Conservation (phyloP, 2,888 invertebrate genomes). For the Pterostichus niger region DNA sequence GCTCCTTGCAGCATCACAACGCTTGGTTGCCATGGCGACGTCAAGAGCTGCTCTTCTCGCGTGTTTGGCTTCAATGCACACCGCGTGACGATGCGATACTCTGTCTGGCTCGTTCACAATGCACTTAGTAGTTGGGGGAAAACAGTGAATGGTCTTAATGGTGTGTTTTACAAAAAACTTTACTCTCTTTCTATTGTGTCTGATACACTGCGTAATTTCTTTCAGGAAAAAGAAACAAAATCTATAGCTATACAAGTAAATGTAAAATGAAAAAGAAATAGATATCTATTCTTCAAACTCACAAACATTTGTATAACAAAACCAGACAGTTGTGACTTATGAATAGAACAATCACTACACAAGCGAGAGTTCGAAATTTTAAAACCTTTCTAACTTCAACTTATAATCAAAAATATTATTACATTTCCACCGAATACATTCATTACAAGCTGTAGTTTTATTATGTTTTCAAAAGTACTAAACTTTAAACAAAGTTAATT, state of each 20-base stretch:
- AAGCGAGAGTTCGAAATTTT: no score
- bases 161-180: slow-evolving; percentile 34
- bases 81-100: slow-evolving; percentile 66
- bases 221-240: slow-evolving; percentile 1
- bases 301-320: no score
- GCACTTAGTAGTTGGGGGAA: slow-evolving; percentile 4
- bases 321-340: no score
- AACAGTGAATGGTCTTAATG: slow-evolving; percentile 48
- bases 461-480: no score
- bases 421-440: no score
- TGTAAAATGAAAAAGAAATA: no score
- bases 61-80: slow-evolving; percentile 69
- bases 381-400: no score
- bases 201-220: slow-evolving; percentile 12
- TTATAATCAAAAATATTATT: no score
- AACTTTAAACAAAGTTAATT: no score
- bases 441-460: no score
- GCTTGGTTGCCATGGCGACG: slow-evolving; percentile 73
- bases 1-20: slow-evolving; percentile 71
- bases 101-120: slow-evolving; percentile 70
- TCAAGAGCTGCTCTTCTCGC: slow-evolving; percentile 71
- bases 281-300: not conserved
- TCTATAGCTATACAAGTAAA: not conserved
- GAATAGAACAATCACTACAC: no score
- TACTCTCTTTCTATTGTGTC: slow-evolving; percentile 21